Evolutionary conservation across 2,888 invertebrate species (phyloP).

Genomic region (Sinotaia quadrata): DNA sequence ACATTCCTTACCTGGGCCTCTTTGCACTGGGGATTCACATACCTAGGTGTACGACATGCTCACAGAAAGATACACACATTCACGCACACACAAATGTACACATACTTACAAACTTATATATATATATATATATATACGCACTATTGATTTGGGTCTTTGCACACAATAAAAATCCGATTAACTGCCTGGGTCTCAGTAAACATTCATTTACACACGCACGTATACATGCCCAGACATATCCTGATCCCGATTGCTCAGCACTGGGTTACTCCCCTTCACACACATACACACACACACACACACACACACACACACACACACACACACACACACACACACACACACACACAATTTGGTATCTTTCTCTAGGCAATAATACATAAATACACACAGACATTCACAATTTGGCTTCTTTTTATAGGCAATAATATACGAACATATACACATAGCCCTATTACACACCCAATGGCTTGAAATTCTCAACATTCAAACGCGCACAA

Average conservation of each 20-base stretch:
- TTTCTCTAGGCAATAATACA: too few relatives aligned
- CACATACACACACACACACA: slow-evolving; percentile 9
- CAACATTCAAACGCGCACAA: too few relatives aligned
- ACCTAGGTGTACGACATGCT: too few relatives aligned
- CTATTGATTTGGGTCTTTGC: not conserved
- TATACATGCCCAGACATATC: not conserved
- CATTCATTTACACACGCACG: not conserved
- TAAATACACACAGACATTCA: not conserved
- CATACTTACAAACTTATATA: not conserved
- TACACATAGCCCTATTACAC: slow-evolving; percentile 3
- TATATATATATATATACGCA: not conserved
- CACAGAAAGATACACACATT: not conserved
- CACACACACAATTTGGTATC: slow-evolving; percentile 1
- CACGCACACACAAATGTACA: not conserved
- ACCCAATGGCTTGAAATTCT: too few relatives aligned
- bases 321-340: slow-evolving; percentile 15
- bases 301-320: slow-evolving; percentile 14
- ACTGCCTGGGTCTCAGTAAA: not conserved
- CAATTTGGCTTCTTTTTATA: not conserved
- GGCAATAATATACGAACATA: not conserved
- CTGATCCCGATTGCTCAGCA: not conserved
- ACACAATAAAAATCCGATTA: not conserved
- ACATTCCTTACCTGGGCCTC: too few relatives aligned
- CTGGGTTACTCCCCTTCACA: not conserved
- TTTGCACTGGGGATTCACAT: too few relatives aligned